phyloP scores from a whole-genome alignment of 2,888 invertebrate genomes.

The Magallana nippona region DNA sequence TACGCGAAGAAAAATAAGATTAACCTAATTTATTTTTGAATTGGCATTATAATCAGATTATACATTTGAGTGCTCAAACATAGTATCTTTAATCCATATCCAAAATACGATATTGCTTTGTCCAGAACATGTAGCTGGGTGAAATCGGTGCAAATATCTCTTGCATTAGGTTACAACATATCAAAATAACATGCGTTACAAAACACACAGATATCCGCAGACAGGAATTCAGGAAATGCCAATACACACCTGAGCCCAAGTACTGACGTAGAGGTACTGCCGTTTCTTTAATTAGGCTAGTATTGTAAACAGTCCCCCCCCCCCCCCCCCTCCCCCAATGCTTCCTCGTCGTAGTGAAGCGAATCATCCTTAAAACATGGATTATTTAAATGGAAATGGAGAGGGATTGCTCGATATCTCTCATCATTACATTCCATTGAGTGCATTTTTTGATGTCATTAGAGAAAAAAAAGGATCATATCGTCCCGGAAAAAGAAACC shows the following conservation, averaged over 20 bases:
- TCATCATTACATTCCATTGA: neutral
- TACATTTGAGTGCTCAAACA: too few species aligned
- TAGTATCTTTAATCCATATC: too few species aligned
- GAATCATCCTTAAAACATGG: neutral
- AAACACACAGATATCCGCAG: neutral
- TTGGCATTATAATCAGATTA: too few species aligned
- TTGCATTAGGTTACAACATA: too few species aligned
- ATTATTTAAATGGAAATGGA: neutral
- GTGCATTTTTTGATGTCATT: neutral
- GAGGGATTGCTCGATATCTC: neutral
- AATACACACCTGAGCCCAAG: neutral
- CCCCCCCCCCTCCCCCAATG: too few species aligned
- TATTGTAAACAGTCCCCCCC: neutral
- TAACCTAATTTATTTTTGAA: too few species aligned
- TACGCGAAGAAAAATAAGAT: too few species aligned
- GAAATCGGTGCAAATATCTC: too few species aligned
- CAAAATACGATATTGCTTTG: neutral
- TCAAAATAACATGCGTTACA: neutral
- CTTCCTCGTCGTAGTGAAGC: neutral
- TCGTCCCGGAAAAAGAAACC: neutral
- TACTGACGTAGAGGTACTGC: neutral
- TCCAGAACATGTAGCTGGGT: neutral
- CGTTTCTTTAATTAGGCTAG: neutral
- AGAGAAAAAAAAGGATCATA: neutral
- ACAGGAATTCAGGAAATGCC: conserved; percentile 12